A percentile compares a stretch with the other conserved stretches of the same genome.
These are phyloP conservation scores for Gonatopus flavifemur DNA, from an alignment of 1,140 invertebrate species.

Conservation along the genomic window DNA sequence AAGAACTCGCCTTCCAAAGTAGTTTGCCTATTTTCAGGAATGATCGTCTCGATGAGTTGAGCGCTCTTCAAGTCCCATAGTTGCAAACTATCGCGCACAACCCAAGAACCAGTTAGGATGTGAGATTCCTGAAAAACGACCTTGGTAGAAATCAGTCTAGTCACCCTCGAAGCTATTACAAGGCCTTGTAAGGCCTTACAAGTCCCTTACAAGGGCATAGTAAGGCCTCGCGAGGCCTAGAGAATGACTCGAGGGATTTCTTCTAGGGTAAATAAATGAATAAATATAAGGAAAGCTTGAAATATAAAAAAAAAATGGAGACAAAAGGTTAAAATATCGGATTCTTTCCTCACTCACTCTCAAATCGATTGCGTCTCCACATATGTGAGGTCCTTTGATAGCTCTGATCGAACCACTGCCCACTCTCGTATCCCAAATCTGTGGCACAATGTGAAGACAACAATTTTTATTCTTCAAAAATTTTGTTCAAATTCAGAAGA, in stretches of 20 bases:
- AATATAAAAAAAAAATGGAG: too few relatives aligned
- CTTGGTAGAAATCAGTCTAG: too few relatives aligned
- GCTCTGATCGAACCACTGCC: slow-evolving; percentile 26
- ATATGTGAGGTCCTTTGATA: slow-evolving; percentile 44
- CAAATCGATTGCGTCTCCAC: slow-evolving; percentile 45
- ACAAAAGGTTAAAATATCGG: not conserved
- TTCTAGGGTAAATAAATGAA: too few relatives aligned
- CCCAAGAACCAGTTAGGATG: slow-evolving; percentile 46
- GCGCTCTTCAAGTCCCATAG: slow-evolving; percentile 42
- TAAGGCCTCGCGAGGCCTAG: too few relatives aligned
- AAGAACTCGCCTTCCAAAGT: slow-evolving; percentile 43
- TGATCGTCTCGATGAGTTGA: slow-evolving; percentile 41
- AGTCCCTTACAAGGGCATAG: too few relatives aligned
- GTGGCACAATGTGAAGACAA: slow-evolving; percentile 5
- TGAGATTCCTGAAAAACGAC: slow-evolving; percentile 36
- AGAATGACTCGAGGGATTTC: too few relatives aligned
- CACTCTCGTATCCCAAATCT: slow-evolving; percentile 46
- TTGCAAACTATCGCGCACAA: slow-evolving; percentile 39
- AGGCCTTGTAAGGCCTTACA: too few relatives aligned
- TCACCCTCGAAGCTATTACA: too few relatives aligned
- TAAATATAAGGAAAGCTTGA: too few relatives aligned
- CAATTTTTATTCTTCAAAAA: slow-evolving; percentile 3
- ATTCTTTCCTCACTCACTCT: slow-evolving; percentile 25
- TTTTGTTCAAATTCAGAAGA: slow-evolving; percentile 1
- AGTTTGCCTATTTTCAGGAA: slow-evolving; percentile 33